A percentile compares a stretch with the other conserved stretches of the same genome.
phyloP scores from a whole-genome alignment of 2,888 invertebrate genomes.

The Isotomurus palustris region DNA sequence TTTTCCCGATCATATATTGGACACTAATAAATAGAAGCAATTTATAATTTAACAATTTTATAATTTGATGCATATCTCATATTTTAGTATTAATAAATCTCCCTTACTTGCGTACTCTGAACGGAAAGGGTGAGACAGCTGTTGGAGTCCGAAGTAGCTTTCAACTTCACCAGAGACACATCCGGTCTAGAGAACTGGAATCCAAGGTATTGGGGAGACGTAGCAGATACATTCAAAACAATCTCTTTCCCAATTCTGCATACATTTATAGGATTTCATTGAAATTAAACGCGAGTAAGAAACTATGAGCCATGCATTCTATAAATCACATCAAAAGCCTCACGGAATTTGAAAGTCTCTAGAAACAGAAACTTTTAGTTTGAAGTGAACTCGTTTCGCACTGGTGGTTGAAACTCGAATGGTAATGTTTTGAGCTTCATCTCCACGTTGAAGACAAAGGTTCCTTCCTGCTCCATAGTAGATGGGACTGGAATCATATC shows the following conservation, averaged over 20 bases:
- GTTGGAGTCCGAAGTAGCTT: conserved; percentile 59
- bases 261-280: background rate
- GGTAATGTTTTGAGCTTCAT: conserved; percentile 53
- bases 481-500: conserved; percentile 10
- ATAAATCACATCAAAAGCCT: background rate
- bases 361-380: conserved; percentile 58
- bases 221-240: conserved; percentile 52
- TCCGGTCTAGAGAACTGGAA: conserved; percentile 56
- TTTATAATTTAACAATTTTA: background rate
- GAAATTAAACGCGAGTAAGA: background rate
- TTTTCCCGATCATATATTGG: conserved; percentile 75
- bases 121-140: conserved; percentile 73
- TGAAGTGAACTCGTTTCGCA: conserved; percentile 55
- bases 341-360: conserved; percentile 58
- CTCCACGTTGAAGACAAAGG: conserved; percentile 21
- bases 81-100: conserved; percentile 14
- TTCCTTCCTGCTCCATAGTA: conserved; percentile 30
- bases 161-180: conserved; percentile 57
- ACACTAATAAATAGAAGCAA: conserved; percentile 59
- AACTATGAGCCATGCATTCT: background rate
- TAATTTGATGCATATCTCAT: too few species aligned
- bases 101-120: conserved; percentile 55
- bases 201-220: conserved; percentile 60
- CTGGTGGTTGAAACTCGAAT: conserved; percentile 67
- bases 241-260: conserved; percentile 46